Evolutionary conservation across 2,888 invertebrate species (phyloP), one percentile per base, ranked within the genome.

Genomic region (Sialis lutaria): DNA sequence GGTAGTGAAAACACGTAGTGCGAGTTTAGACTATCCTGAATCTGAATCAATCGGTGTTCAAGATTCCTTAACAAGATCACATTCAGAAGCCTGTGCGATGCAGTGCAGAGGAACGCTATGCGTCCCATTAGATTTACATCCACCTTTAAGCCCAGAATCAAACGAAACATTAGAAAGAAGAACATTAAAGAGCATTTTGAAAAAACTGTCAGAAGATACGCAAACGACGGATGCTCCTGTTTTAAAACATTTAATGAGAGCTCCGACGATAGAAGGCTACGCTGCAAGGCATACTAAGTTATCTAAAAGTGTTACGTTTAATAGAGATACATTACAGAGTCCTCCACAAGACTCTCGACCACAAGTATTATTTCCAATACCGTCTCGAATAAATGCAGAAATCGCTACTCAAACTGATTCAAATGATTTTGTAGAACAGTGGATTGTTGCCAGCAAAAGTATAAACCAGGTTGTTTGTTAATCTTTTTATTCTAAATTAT

Each of bases 271-370:
- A 55, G 88, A 88, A 72, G 89, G 89, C 50, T 90, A 87, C 66
- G 88, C 86, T 49, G 88, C 86, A 45, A 73, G 89, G 59, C 88
- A 88, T 67, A 83, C 84, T 52, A 89, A 89, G 64, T 77, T 89
- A 62, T 74, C 85, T 45, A 90, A 89, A 71, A 87, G 88, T 65
- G 88, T 89, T 52, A 88, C 88, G 51, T 89, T 88, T 68, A 85
- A 89, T 66, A 70, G 82, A 50, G 83, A 86, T 62, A 87, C 87
- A 47, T 70, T 88, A 60, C 82, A 82, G 54, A 87, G 87, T 57
- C 86, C 88, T 50, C 85, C 86, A 50, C 60, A 65, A 51, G 52
- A 52, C 50, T 42, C 52, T 47, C 43, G 41, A 31, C 30, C 45
- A 10, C 35, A 46, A n/a, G 44, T 32, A 8, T 22, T 48, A 9